phyloP scores from a whole-genome alignment of 92 coral and sea anemone genomes.

The Metridium senile region DNA sequence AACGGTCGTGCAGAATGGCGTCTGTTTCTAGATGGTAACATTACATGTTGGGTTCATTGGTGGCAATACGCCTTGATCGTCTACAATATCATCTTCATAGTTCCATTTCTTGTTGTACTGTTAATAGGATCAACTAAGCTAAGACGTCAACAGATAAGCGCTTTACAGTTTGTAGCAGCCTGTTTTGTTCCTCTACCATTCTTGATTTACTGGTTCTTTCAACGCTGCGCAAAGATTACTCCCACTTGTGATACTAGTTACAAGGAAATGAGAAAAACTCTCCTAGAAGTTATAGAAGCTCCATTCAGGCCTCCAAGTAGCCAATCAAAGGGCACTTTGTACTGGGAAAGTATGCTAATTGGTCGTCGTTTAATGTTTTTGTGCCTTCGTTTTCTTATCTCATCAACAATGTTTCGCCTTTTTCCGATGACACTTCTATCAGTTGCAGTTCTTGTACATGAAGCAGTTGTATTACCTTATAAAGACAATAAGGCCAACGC shows the following conservation, averaged over 20 bases:
- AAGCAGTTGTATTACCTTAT: constrained; percentile 48
- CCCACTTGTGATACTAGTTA: not conserved
- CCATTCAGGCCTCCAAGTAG: constrained; percentile 46
- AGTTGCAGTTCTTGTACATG: constrained; percentile 49
- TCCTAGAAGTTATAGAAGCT: constrained; percentile 42
- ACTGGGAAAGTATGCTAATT: constrained; percentile 73
- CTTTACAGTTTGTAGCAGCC: constrained; percentile 48
- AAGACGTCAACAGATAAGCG: constrained; percentile 22
- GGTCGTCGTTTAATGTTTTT: constrained; percentile 70
- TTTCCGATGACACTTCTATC: constrained; percentile 44
- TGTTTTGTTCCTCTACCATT: constrained; percentile 56
- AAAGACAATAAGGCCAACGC: constrained; percentile 52
- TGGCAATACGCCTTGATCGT: constrained; percentile 57
- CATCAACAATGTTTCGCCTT: constrained; percentile 59
- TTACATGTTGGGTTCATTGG: constrained; percentile 49
- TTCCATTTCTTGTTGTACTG: constrained; percentile 55
- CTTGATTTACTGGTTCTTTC: not conserved
- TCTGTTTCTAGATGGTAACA: constrained; percentile 54
- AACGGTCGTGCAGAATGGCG: constrained; percentile 22
- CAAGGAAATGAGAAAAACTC: not conserved
- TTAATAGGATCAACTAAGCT: constrained; percentile 51
- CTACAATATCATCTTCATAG: constrained; percentile 38
- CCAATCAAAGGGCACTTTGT: constrained; percentile 35
- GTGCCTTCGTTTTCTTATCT: constrained; percentile 40
- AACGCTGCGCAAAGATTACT: not conserved